phyloP scores from a whole-genome alignment of 2,888 invertebrate genomes.

The Adelphocoris suturalis region DNA sequence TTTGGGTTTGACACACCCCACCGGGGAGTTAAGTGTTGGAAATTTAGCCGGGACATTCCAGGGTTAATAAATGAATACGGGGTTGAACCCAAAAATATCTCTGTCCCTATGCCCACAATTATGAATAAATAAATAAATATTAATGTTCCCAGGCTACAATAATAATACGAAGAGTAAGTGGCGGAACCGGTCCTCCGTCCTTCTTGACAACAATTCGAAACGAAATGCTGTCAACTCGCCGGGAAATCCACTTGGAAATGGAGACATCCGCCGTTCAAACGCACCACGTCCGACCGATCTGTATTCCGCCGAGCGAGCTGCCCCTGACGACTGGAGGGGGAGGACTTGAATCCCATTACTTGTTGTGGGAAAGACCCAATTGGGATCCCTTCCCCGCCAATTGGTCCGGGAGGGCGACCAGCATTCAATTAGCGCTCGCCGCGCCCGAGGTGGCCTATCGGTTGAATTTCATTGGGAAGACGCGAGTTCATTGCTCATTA shows the following conservation, averaged over 20 bases:
- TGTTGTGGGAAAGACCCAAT: slow-evolving; percentile 44
- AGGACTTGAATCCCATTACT: slow-evolving; percentile 62
- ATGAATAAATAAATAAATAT: no score
- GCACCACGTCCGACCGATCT: slow-evolving; percentile 1
- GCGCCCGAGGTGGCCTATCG: slow-evolving; percentile 8
- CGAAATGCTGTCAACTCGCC: neutral
- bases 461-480: slow-evolving; percentile 31
- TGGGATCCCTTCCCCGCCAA: slow-evolving; percentile 29
- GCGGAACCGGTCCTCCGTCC: no score
- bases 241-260: neutral
- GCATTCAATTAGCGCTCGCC: slow-evolving; percentile 30
- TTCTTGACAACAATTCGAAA: neutral
- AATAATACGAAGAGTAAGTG: no score
- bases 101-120: no score
- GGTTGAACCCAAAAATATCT: no score
- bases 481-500: neutral
- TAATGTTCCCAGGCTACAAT: no score
- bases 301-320: slow-evolving; percentile 24
- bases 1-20: no score
- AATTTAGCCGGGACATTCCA: no score
- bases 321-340: neutral
- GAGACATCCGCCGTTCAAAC: neutral
- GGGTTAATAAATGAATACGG: no score
- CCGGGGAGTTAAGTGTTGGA: no score
- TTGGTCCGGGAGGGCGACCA: slow-evolving; percentile 12